These are phyloP conservation scores for Aphelenchoides avenae DNA, from an alignment of 1,140 invertebrate genomes.

Conservation along the genomic window DNA sequence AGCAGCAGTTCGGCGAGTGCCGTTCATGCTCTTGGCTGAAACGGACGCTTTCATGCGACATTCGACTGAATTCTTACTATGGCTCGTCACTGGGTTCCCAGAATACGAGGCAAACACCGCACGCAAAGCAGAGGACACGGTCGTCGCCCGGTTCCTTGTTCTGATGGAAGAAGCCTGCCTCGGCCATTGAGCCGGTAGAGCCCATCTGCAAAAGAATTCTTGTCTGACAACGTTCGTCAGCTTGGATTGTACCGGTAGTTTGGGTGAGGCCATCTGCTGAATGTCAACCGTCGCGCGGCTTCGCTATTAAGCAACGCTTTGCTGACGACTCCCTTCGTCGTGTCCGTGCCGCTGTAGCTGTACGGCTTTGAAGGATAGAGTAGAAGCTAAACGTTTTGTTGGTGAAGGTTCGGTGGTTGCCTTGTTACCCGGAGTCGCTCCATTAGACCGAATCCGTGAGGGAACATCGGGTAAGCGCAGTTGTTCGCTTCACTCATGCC, in stretches of 20 bases:
- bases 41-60: background rate
- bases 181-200: conserved; percentile 88
- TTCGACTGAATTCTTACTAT: conserved; percentile 62
- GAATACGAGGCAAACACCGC: conserved; percentile 82
- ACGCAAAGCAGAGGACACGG: conserved; percentile 88
- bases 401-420: background rate
- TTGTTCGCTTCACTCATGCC: background rate
- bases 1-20: conserved; percentile 12
- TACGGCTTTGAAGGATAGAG: conserved; percentile 2
- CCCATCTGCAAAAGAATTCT: conserved; percentile 74
- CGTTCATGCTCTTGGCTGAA: conserved; percentile 25
- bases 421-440: conserved; percentile 10
- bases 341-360: background rate
- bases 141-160: conserved; percentile 81
- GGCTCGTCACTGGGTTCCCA: conserved; percentile 94
- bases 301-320: conserved; percentile 11
- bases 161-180: conserved; percentile 89
- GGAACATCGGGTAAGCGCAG: conserved; percentile 6
- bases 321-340: background rate
- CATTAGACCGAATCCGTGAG: conserved; percentile 7
- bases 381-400: conserved; percentile 9
- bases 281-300: conserved; percentile 11
- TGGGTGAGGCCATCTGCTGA: conserved; percentile 15
- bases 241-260: conserved; percentile 7
- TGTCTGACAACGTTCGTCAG: background rate